Percentiles rank a stretch among this genome's conserved stretches.
These are phyloP conservation scores for Dendronephthya gigantea DNA, from an alignment of 64 coral and sea anemone genomes.

Conservation along the genomic window DNA sequence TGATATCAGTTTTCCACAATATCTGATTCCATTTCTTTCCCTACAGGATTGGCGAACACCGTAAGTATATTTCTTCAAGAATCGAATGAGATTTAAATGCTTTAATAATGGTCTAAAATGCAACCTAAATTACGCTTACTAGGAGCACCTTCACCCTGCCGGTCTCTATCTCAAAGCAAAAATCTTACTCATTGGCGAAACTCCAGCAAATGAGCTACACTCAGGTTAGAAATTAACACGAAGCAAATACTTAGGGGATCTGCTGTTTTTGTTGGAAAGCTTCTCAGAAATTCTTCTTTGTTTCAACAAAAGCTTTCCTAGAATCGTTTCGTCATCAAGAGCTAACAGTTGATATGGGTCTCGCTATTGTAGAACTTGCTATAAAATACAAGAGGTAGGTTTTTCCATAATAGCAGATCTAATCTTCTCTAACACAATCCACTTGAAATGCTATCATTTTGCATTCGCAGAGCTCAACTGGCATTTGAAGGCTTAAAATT, in stretches of 20 bases:
- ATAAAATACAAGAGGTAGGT: slow-evolving; percentile 58
- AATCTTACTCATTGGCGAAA: slow-evolving; percentile 47
- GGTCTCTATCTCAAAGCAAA: slow-evolving; percentile 86
- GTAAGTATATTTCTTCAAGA: slow-evolving; percentile 49
- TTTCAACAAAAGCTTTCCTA: slow-evolving; percentile 47
- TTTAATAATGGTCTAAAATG: background rate
- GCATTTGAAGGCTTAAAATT: slow-evolving; percentile 64
- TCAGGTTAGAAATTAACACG: slow-evolving; percentile 42
- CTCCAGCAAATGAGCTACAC: slow-evolving; percentile 39
- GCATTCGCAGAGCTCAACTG: slow-evolving; percentile 39
- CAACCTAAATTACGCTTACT: background rate
- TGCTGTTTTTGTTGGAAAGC: background rate
- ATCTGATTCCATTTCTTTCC: slow-evolving; percentile 2
- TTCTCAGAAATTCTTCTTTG: background rate
- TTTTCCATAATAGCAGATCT: background rate
- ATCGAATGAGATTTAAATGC: background rate
- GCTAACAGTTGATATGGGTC: slow-evolving; percentile 63
- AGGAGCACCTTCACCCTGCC: slow-evolving; percentile 78
- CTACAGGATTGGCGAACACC: slow-evolving; percentile 83
- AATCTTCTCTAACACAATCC: background rate
- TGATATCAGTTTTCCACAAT: background rate
- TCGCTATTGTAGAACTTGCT: slow-evolving; percentile 52
- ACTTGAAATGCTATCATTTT: background rate
- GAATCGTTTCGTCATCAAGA: slow-evolving; percentile 76
- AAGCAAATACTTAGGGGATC: background rate